These are phyloP conservation scores for Apistogramma diplotaenia DNA, from an alignment of 2,113 vertebrate species.

Conservation along the genomic window DNA sequence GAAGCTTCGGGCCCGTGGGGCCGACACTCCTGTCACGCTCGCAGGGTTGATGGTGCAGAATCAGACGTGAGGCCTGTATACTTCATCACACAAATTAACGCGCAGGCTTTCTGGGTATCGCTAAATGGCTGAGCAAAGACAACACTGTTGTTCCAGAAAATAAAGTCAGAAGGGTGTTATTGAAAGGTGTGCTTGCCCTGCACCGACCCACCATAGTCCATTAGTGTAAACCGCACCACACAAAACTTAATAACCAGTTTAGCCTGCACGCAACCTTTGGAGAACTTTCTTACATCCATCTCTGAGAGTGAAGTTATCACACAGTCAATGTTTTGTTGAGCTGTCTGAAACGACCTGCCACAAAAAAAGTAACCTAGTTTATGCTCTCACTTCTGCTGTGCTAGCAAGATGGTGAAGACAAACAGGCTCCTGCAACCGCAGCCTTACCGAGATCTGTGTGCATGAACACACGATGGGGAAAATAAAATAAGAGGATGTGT, in stretches of 20 bases:
- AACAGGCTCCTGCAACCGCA: not conserved
- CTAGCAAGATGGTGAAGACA: not conserved
- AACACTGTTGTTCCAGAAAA: not conserved
- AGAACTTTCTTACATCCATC: not conserved
- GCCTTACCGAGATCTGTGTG: not conserved
- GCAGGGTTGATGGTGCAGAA: constrained; percentile 31
- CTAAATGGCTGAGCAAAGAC: not conserved
- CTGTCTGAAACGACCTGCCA: not conserved
- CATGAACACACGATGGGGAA: accelerated
- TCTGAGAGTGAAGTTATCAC: not conserved
- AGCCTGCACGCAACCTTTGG: not conserved
- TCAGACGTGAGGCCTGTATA: constrained; percentile 10
- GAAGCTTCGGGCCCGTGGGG: constrained; percentile 14
- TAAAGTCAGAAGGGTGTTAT: not conserved
- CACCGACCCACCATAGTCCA: accelerated
- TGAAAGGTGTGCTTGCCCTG: not conserved
- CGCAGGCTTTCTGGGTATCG: not conserved
- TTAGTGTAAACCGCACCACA: not conserved
- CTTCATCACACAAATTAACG: constrained; percentile 48
- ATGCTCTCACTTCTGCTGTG: not conserved
- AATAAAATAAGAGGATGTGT: not conserved
- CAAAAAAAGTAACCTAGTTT: not conserved
- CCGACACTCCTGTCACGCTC: constrained; percentile 23
- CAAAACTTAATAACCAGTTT: not conserved
- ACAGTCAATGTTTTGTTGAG: not conserved